Evolutionary conservation across 1,140 invertebrate species (phyloP).

Genomic region (Kradibia gibbosae): DNA sequence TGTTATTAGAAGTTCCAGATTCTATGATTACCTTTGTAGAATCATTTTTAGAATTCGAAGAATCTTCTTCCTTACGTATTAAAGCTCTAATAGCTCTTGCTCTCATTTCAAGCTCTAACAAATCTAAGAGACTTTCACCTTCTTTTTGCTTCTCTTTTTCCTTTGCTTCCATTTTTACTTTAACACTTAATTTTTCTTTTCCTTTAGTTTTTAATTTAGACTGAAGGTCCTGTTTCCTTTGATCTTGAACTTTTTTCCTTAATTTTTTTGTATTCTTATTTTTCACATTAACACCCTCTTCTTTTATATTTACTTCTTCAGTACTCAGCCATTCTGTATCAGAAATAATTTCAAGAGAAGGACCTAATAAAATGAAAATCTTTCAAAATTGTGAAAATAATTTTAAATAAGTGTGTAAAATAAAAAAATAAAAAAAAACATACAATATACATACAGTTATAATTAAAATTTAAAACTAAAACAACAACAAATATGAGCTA

Average conservation of each 20-base stretch:
- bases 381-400: too few species aligned
- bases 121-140: constrained; percentile 72
- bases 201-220: constrained; percentile 51
- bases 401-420: too few species aligned
- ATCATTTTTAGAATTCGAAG: constrained; percentile 34
- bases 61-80: constrained; percentile 71
- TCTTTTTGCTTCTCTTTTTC: constrained; percentile 65
- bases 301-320: constrained; percentile 58
- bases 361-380: constrained; percentile 56
- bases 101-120: constrained; percentile 74
- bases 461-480: constrained; percentile 7
- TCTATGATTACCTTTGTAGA: constrained; percentile 25
- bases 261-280: constrained; percentile 51
- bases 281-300: constrained; percentile 56
- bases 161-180: constrained; percentile 56
- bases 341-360: constrained; percentile 70
- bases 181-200: constrained; percentile 42
- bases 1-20: constrained; percentile 45
- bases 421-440: too few species aligned
- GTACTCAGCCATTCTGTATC: constrained; percentile 69
- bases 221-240: constrained; percentile 57
- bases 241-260: constrained; percentile 52
- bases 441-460: neutral
- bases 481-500: constrained; percentile 49
- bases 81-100: constrained; percentile 73